Evolutionary conservation across 2,113 vertebrate species (phyloP).

Genomic region (Sebastes schlegelii): DNA sequence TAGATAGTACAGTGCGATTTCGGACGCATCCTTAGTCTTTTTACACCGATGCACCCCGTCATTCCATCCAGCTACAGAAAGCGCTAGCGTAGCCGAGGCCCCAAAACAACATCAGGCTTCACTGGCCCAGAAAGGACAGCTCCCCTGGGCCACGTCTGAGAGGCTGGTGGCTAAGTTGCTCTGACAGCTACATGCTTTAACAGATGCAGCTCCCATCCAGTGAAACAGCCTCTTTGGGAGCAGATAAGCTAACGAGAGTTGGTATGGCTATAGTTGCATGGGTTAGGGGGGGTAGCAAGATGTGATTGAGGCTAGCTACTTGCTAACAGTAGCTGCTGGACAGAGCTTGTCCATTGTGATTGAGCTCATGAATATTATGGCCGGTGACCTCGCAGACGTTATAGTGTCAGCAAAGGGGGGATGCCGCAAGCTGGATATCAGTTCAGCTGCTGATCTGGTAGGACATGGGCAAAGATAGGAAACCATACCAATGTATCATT

Average conservation of each 20-base stretch:
- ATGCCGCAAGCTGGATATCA: not conserved
- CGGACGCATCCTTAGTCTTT: slow-evolving; percentile 16
- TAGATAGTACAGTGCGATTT: too few species aligned
- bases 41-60: slow-evolving; percentile 47
- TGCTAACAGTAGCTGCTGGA: slow-evolving; percentile 51
- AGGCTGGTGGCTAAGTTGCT: slow-evolving; percentile 82
- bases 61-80: slow-evolving; percentile 25
- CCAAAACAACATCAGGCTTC: slow-evolving; percentile 71
- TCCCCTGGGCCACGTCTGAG: slow-evolving; percentile 84
- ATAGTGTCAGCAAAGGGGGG: not conserved
- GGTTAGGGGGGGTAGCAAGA: slow-evolving; percentile 28
- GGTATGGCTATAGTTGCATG: slow-evolving; percentile 34
- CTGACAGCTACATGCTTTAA: slow-evolving; percentile 86
- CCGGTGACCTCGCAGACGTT: slow-evolving; percentile 9
- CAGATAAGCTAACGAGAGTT: slow-evolving; percentile 62
- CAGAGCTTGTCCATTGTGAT: slow-evolving; percentile 45
- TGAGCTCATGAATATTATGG: slow-evolving; percentile 40
- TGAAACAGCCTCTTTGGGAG: slow-evolving; percentile 58
- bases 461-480: not conserved
- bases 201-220: slow-evolving; percentile 69
- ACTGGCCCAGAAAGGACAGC: slow-evolving; percentile 81
- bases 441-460: slow-evolving; percentile 10
- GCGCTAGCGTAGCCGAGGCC: slow-evolving; percentile 48
- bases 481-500: not conserved
- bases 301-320: slow-evolving; percentile 32